Conservation (phyloP, 2,888 invertebrate genomes). For the Epinotia ramella region DNA sequence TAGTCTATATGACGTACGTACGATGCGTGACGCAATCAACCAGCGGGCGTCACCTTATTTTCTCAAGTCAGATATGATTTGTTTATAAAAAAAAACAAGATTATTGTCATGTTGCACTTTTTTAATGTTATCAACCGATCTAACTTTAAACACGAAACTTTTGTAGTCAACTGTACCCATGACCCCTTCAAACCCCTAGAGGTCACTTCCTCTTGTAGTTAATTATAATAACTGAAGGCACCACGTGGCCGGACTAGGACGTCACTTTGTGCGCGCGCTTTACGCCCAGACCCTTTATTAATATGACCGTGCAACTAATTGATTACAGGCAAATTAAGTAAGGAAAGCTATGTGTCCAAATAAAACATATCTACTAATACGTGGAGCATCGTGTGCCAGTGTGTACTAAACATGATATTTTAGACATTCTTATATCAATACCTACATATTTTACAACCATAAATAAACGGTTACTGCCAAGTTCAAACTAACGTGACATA, state of each 20-base stretch:
- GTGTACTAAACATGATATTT: no score
- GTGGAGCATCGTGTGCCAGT: not conserved
- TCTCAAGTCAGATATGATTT: no score
- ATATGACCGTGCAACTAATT: conserved; percentile 34
- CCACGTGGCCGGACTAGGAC: conserved; percentile 63
- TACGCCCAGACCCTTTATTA: conserved; percentile 35
- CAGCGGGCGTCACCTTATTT: no score
- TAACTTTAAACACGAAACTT: not conserved
- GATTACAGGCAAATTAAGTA: conserved; percentile 36
- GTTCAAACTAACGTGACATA: no score
- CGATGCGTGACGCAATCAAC: no score
- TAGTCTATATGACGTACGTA: no score
- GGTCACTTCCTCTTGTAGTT: conserved; percentile 83
- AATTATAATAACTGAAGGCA: conserved; percentile 82
- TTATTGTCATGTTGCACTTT: not conserved
- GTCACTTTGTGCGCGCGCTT: conserved; percentile 57
- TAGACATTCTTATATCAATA: no score
- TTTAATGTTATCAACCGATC: no score
- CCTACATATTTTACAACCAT: no score
- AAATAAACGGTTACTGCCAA: no score
- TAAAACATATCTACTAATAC: not conserved
- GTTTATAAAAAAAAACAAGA: not conserved
- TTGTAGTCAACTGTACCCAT: conserved; percentile 49
- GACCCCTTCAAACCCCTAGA: conserved; percentile 75
- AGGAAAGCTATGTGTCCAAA: not conserved